Evolutionary conservation across 2,797 vertebrate species (phyloP), one percentile per base, ranked within the genome.

Genomic region (Lutjanus argentimaculatus): DNA sequence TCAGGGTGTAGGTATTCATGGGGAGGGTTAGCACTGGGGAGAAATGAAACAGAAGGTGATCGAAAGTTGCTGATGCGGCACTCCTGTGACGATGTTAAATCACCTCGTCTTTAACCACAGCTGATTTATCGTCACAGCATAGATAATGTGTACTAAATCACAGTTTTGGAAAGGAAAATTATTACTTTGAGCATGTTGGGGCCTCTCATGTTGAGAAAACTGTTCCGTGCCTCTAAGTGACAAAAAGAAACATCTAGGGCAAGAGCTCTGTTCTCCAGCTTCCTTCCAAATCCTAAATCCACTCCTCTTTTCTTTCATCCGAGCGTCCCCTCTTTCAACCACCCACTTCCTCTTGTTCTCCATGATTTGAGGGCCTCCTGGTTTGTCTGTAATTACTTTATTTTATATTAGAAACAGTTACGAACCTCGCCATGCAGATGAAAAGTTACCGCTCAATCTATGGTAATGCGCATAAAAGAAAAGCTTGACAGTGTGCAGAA

Each of bases 111-210:
- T 91, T 79, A 83, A 64, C 73, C 45, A 10, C 19, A 22, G 40
- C 42, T 91, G 89, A 94, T 94, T 94, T 93, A 91, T 87, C 72
- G 57, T 58, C 75, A 7, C 30, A 48, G 72, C 69, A 57, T 19
- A 55, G 62, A 83, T 19, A 64, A 13, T 21, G 12, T 5, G 30
- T 17, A 74, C 64, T 85, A 93, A 93, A 95, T 94, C 80, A 94
- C 56, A 55, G 72, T 71, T 77, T 72, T 17, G 55, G 65, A 87
- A 72, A 45, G 55, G 79, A 72, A 91, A 92, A 95, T 92, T 83
- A 94, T 87, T 75, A 58, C 77, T 79, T 75, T 40, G 52, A 79
- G 67, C 84, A 55, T 84, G 79, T 61, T 48, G 45, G 57, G 72
- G 72, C 84, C 56, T 71, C 69, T 79, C 80, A 51, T 40, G 13